These are phyloP conservation scores for Philereme vetulata DNA, from an alignment of 2,888 invertebrate genomes.

Conservation along the genomic window DNA sequence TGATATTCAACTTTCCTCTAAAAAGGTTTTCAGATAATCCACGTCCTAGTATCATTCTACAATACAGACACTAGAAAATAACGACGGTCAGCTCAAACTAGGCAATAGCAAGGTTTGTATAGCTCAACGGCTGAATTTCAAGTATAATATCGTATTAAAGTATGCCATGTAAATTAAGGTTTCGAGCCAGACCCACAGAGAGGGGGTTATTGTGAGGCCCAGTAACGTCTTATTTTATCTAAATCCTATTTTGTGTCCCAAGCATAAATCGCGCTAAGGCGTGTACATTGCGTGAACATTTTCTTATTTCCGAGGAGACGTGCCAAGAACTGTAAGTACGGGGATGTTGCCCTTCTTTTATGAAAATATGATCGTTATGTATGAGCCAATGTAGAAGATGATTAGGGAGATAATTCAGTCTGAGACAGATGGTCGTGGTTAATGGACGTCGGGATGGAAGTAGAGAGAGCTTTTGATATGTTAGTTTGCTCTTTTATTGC, in stretches of 20 bases:
- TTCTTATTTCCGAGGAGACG: constrained; percentile 79
- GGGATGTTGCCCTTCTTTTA: constrained; percentile 54
- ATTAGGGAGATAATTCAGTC: constrained; percentile 31
- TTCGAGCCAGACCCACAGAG: constrained; percentile 51
- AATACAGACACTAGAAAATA: constrained; percentile 50
- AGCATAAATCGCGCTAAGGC: constrained; percentile 80
- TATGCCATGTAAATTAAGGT: constrained; percentile 60
- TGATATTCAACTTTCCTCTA: neutral
- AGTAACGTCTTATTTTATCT: constrained; percentile 75
- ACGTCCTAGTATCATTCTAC: constrained; percentile 47
- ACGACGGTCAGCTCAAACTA: constrained; percentile 53
- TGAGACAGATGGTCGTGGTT: constrained; percentile 24
- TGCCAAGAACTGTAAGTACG: constrained; percentile 79
- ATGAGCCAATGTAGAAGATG: constrained; percentile 37
- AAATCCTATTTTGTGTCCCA: constrained; percentile 80
- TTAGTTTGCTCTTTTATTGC: constrained; percentile 7
- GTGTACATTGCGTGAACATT: constrained; percentile 77
- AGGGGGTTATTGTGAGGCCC: constrained; percentile 56
- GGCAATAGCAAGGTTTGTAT: constrained; percentile 48
- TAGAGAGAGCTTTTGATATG: constrained; percentile 2
- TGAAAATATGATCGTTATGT: constrained; percentile 46
- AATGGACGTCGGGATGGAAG: constrained; percentile 23
- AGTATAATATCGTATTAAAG: constrained; percentile 57
- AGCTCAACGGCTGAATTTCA: constrained; percentile 49
- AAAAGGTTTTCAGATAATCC: constrained; percentile 13